Conservation (phyloP, 2,113 vertebrate genomes). For the Leucosticte australis region DNA sequence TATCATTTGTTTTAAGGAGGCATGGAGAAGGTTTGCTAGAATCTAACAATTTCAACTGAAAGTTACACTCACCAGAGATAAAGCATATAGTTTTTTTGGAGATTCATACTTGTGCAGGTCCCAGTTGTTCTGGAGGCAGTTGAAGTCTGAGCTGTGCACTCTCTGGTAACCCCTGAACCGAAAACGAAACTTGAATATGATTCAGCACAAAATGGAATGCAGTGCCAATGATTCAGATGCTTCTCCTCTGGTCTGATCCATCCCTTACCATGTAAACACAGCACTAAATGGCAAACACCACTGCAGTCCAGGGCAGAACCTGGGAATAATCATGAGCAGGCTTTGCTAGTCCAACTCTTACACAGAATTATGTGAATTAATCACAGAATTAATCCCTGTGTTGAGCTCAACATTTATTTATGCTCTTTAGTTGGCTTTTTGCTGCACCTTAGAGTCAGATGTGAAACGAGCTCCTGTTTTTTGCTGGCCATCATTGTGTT, state of each 20-base stretch:
- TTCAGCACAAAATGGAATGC: conserved; percentile 76
- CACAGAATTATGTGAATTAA: conserved; percentile 37
- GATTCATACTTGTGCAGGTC: conserved; percentile 33
- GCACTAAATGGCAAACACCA: conserved; percentile 59
- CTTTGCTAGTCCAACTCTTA: conserved; percentile 59
- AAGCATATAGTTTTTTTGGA: conserved; percentile 30
- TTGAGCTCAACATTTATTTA: conserved; percentile 61
- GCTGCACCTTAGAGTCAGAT: conserved; percentile 59
- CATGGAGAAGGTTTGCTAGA: conserved; percentile 46
- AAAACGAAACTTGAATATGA: conserved; percentile 81
- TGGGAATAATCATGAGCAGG: conserved; percentile 54
- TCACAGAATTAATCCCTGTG: conserved; percentile 51
- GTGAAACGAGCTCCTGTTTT: conserved; percentile 61
- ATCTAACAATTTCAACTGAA: conserved; percentile 37
- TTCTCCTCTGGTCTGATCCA: conserved; percentile 70
- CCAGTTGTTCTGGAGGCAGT: conserved; percentile 64
- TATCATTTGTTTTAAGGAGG: conserved; percentile 58
- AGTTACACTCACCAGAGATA: conserved; percentile 56
- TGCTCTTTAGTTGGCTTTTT: conserved; percentile 68
- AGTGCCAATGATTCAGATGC: conserved; percentile 74
- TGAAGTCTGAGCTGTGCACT: conserved; percentile 69
- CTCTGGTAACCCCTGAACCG: conserved; percentile 70
- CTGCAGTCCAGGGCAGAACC: conserved; percentile 62
- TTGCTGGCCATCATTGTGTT: conserved; percentile 49
- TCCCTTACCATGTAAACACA: conserved; percentile 73